phyloP scores from a whole-genome alignment of 2,797 vertebrate genomes.

The Microctenopoma stevenorrisi region DNA sequence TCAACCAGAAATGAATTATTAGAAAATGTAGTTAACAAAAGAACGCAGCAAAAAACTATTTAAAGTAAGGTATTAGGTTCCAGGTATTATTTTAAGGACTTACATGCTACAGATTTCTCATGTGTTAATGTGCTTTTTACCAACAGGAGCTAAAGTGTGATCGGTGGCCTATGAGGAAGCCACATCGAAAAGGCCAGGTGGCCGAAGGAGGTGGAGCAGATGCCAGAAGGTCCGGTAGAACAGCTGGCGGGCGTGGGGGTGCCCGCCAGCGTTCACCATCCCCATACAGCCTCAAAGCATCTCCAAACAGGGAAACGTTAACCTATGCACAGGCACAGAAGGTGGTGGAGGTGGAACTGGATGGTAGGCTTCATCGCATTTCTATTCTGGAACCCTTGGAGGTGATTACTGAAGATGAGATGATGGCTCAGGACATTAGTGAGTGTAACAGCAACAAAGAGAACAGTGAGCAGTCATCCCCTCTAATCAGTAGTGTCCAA shows the following conservation, averaged over 20 bases:
- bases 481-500: conserved; percentile 79
- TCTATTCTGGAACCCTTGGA: conserved; percentile 93
- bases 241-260: conserved; percentile 79
- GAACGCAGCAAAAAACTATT: too few species aligned
- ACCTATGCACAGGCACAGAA: conserved; percentile 94
- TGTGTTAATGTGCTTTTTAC: conserved; percentile 28
- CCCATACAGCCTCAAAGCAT: conserved; percentile 92
- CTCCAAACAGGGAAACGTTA: conserved; percentile 89
- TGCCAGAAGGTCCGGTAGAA: conserved; percentile 78
- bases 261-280: conserved; percentile 88
- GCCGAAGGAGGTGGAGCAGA: conserved; percentile 77
- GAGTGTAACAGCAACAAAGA: conserved; percentile 99
- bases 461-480: conserved; percentile 91
- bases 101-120: conserved; percentile 7
- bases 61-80: too few species aligned
- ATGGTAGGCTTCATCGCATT: conserved; percentile 96
- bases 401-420: conserved; percentile 95
- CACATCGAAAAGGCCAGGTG: conserved; percentile 88
- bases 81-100: too few species aligned
- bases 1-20: neutral
- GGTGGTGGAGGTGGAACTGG: conserved; percentile 96
- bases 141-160: conserved; percentile 68
- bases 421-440: conserved; percentile 95
- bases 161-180: conserved; percentile 92
- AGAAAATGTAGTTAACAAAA: too few species aligned